A percentile compares a stretch with the other conserved stretches of the same genome.
Evolutionary conservation across 2,113 vertebrate species (phyloP).

Genomic region (Leptodactylus fuscus): DNA sequence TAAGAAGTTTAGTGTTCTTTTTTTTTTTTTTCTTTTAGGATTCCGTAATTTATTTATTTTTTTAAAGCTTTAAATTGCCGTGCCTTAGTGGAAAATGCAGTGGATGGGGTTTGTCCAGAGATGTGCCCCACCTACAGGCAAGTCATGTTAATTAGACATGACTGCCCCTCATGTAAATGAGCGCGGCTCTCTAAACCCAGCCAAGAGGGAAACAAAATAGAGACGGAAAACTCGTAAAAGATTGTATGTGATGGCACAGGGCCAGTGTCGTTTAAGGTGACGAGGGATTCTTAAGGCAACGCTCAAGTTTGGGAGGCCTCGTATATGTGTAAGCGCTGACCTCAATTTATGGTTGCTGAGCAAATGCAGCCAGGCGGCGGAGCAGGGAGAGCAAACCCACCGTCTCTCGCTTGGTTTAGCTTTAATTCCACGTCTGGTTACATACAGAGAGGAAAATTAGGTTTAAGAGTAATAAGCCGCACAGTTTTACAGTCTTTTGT

Average conservation of each 20-base stretch:
- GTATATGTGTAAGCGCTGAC: slow-evolving; percentile 46
- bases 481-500: not conserved
- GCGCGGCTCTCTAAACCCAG: not conserved
- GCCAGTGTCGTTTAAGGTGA: slow-evolving; percentile 57
- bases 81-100: slow-evolving; percentile 29
- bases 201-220: slow-evolving; percentile 47
- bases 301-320: slow-evolving; percentile 44
- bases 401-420: slow-evolving; percentile 30
- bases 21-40: no score
- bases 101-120: not conserved
- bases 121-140: slow-evolving; percentile 15
- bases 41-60: no score
- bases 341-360: slow-evolving; percentile 53
- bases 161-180: slow-evolving; percentile 50
- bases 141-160: slow-evolving; percentile 36
- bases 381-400: not conserved
- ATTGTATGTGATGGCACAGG: slow-evolving; percentile 45
- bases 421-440: slow-evolving; percentile 19
- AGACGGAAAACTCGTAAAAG: slow-evolving; percentile 55
- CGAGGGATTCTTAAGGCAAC: slow-evolving; percentile 51
- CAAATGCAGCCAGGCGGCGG: slow-evolving; percentile 38
- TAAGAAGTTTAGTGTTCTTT: no score
- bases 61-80: not conserved
- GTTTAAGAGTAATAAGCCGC: not conserved
- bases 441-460: slow-evolving; percentile 15